Evolutionary conservation across 2,888 invertebrate genomes (phyloP), one percentile per base, ranked within the genome.

Genomic region (Nowickia ferox): DNA sequence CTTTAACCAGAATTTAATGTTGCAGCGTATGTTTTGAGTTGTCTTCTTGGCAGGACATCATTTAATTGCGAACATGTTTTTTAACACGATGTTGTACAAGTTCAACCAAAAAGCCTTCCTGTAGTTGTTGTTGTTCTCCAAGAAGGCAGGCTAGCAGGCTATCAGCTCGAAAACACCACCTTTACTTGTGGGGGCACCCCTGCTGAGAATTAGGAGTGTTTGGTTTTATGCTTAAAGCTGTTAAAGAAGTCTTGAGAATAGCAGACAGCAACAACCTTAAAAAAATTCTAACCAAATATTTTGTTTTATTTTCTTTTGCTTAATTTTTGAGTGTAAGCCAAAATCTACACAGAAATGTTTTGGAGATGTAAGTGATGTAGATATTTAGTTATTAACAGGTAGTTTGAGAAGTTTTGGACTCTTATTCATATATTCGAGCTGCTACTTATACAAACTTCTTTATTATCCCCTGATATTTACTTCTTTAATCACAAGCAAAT

Each of bases 11-110:
- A 75, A 61, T 79, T 83, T 75, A 40, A 80, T 86, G 86, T 86
- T 83, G 71, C 68, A 68, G 79, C 61, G 76, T 83, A 80, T 86
- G 86, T 86, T 86, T 86, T 83, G 61, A 63, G 76, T 86, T 85
- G 87, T 87, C 87, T 83, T 88, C 92, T 88, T 91, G 89, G 92
- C 91, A 91, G 91, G 92, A 92, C 92, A 91, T 91, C 91, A 90
- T 92, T 91, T 91, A 91, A 91, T 91, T 91, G 91, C 91, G 90
- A 91, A 91, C 91, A 91, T 91, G 91, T 91, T 91, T 91, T 91
- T 92, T 92, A 92, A 91, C 91, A 92, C 91, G 92, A 91, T 91
- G 92, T 91, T 87, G 89, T 88, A 91, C 91, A 92, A 90, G 88
- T 82, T 85, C 38, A 78, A 83, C 59, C 40, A 66, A 81, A 76